phyloP scores from a whole-genome alignment of 2,888 invertebrate genomes.

The Synergus gifuensis region DNA sequence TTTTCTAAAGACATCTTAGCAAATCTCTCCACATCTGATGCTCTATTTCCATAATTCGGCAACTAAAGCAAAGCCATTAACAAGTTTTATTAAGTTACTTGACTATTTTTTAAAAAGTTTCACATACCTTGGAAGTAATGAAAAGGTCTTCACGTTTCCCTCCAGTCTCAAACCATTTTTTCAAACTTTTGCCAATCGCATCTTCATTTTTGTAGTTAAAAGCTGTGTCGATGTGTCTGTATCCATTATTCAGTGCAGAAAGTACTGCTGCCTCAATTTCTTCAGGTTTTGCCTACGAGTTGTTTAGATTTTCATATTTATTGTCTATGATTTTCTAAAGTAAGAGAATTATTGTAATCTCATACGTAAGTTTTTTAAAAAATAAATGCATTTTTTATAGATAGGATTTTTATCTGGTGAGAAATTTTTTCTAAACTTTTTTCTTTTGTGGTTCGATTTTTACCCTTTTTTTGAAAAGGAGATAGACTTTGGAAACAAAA shows the following conservation, averaged over 20 bases:
- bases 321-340: not conserved
- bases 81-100: not conserved
- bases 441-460: not conserved
- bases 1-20: conserved; percentile 82
- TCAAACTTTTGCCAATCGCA: conserved; percentile 84
- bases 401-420: not conserved
- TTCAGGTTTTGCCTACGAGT: conserved; percentile 80
- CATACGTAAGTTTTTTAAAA: not conserved
- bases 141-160: conserved; percentile 86
- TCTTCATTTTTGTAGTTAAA: conserved; percentile 89
- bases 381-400: conserved; percentile 1
- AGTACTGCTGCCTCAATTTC: conserved; percentile 83
- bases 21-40: conserved; percentile 84
- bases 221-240: conserved; percentile 89
- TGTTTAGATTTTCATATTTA: not conserved
- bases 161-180: conserved; percentile 83
- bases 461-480: not conserved
- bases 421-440: not conserved
- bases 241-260: conserved; percentile 84
- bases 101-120: not conserved
- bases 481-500: not conserved
- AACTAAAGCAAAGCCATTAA: conserved; percentile 78
- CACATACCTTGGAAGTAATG: conserved; percentile 87
- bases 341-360: not conserved
- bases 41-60: conserved; percentile 84